Evolutionary conservation across 2,797 vertebrate species (phyloP).

Genomic region (Allobates femoralis): DNA sequence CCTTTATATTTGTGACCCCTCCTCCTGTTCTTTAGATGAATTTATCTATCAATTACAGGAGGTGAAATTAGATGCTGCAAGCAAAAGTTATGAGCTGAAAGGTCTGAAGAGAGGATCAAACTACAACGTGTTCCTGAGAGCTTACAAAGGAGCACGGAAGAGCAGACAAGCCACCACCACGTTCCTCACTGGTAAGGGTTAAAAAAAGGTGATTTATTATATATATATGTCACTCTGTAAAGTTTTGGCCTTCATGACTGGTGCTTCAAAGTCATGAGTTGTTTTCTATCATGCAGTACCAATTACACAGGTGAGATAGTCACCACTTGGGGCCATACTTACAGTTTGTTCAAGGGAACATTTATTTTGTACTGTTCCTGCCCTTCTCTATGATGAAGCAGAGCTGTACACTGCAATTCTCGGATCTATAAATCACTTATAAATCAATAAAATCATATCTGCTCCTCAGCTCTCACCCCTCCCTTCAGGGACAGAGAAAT

Average conservation of each 20-base stretch:
- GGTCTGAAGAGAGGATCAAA: slow-evolving; percentile 76
- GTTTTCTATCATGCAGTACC: neutral
- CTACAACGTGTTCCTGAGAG: slow-evolving; percentile 79
- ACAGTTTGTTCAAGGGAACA: too few species aligned
- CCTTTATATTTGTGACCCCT: too few species aligned
- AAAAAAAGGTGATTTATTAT: neutral
- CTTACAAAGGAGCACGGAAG: slow-evolving; percentile 77
- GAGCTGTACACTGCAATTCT: too few species aligned
- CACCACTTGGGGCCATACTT: neutral
- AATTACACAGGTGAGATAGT: too few species aligned
- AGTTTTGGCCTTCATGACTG: neutral
- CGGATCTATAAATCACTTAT: too few species aligned
- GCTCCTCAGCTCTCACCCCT: too few species aligned
- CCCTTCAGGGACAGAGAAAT: too few species aligned
- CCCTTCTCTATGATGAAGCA: too few species aligned
- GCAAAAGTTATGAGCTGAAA: slow-evolving; percentile 75
- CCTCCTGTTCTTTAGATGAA: too few species aligned
- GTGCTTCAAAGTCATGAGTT: neutral
- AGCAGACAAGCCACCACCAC: slow-evolving; percentile 76
- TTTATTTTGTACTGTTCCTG: too few species aligned
- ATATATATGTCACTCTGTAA: neutral
- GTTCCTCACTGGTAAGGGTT: slow-evolving; percentile 82
- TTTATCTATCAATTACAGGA: slow-evolving; percentile 37
- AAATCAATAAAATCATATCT: too few species aligned
- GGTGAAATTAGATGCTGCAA: slow-evolving; percentile 68